phyloP scores from a whole-genome alignment of 2,113 vertebrate genomes.

The Hemiscyllium ocellatum region DNA sequence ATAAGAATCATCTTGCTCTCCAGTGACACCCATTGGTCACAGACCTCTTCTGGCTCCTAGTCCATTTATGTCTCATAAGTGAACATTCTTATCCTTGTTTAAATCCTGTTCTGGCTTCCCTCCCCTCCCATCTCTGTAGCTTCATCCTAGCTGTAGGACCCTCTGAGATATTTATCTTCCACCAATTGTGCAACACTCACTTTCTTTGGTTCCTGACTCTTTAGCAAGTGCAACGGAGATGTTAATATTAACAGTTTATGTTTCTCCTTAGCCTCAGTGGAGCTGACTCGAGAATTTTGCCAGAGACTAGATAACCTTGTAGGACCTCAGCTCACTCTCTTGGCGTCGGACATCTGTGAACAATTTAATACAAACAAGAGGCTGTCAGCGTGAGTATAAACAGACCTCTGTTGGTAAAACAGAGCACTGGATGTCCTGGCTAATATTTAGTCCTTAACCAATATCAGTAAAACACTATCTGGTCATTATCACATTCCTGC shows the following conservation, averaged over 20 bases:
- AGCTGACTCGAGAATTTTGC: constrained; percentile 82
- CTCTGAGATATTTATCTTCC: background rate
- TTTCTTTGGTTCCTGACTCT: background rate
- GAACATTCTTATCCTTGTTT: background rate
- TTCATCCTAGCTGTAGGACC: background rate
- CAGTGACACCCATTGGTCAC: background rate
- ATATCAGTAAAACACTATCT: background rate
- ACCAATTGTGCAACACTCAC: background rate
- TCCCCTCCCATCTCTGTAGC: background rate
- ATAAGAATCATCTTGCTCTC: background rate
- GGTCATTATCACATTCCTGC: background rate
- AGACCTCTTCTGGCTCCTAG: background rate
- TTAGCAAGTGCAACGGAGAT: background rate
- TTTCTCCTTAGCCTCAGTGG: constrained; percentile 63
- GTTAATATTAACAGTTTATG: background rate
- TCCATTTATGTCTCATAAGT: background rate
- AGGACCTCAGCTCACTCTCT: constrained; percentile 88
- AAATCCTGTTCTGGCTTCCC: background rate
- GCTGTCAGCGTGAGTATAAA: constrained; percentile 75
- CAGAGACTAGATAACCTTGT: constrained; percentile 84
- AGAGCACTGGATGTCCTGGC: background rate
- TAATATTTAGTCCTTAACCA: background rate
- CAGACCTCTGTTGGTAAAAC: background rate
- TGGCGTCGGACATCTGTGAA: constrained; percentile 96
- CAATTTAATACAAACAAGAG: constrained; percentile 94